Percentiles rank a stretch among this genome's conserved stretches.
Evolutionary conservation across 1,140 invertebrate species (phyloP).

Genomic region (Seison nebaliae): DNA sequence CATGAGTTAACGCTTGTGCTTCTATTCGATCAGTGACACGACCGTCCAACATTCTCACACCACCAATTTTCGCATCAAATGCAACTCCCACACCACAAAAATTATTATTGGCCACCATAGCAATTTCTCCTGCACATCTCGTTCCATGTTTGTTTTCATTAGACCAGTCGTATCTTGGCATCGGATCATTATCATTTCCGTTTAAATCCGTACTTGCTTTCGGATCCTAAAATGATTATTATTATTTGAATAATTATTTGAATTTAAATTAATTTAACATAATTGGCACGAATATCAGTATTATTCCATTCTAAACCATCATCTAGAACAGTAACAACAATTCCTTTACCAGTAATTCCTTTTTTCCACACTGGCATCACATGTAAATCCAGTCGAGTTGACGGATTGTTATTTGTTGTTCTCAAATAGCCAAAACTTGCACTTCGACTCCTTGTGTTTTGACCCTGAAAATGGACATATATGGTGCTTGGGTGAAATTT

Average conservation of each 20-base stretch:
- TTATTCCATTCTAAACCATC: conserved; percentile 18
- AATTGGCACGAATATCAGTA: conserved; percentile 8
- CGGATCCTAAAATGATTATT: conserved; percentile 32
- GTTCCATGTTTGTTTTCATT: conserved; percentile 24
- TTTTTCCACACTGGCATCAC: conserved; percentile 19
- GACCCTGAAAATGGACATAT: neutral
- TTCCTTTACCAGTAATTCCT: conserved; percentile 16
- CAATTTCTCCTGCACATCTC: conserved; percentile 48
- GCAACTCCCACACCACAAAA: conserved; percentile 75
- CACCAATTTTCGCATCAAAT: conserved; percentile 22
- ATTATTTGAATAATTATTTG: neutral
- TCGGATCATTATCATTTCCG: conserved; percentile 25
- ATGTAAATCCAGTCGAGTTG: conserved; percentile 21
- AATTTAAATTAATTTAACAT: conserved; percentile 23
- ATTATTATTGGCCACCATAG: conserved; percentile 61
- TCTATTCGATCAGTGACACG: conserved; percentile 80
- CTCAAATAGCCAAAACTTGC: neutral
- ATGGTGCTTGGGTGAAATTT: neutral
- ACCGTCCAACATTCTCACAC: conserved; percentile 53
- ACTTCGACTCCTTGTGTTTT: neutral
- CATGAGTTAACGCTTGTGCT: conserved; percentile 59
- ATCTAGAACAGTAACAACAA: conserved; percentile 17
- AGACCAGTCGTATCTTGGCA: conserved; percentile 31
- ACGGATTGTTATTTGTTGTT: neutral
- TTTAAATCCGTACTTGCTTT: conserved; percentile 28